Base-by-base conservation (phyloP, 2,113 vertebrate genomes). In the Glaucidium brasilianum region DNA sequence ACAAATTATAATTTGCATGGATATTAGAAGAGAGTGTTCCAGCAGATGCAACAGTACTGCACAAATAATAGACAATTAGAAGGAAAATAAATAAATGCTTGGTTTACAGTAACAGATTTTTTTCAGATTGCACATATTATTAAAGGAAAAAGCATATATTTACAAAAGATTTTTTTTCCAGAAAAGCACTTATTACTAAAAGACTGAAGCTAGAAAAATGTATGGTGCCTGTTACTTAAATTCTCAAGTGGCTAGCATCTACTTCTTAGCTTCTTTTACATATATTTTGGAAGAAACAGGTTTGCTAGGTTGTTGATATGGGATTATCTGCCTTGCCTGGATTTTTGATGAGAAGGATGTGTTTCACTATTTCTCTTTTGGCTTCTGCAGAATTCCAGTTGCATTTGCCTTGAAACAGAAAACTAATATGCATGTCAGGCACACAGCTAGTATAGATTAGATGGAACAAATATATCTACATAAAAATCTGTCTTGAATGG, bases 1-100 rank as follows among this genome's bases (percentile, higher is more conserved):
- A 88, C 52, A 94, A 92, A 91, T 82, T 76, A 56, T 37, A 84
- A 88, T 84, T 89, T 91, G 43, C 62, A 69, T n/a, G 77, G 74
- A 75, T 66, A 14, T 74, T 73, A 74, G 58, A 86, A 76, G 22
- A 47, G 25, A 92, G 19, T 50, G 19, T 79, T 92, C 63, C 73
- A 69, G 59, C 50, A 94, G 86, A 66, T 73, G 49, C 43, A 91
- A 62, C 26, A 63, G 72, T 66, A 58, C 30, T 88, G 77, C 74
- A 82, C 41, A 93, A 91, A 94, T 69, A 32, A 92, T 23, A 72
- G 69, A 95, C 94, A 98, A 91, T 73, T 43, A 88, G 50, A 13
- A 75, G 22, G 27, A 72, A 87, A 91, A 67, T 1, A 82, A 91
- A 83, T 16, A 19, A 92, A 68, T 0, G 4, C 8, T 35, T 69